phyloP scores from a whole-genome alignment of 2,113 vertebrate genomes.

The Prionailurus bengalensis region DNA sequence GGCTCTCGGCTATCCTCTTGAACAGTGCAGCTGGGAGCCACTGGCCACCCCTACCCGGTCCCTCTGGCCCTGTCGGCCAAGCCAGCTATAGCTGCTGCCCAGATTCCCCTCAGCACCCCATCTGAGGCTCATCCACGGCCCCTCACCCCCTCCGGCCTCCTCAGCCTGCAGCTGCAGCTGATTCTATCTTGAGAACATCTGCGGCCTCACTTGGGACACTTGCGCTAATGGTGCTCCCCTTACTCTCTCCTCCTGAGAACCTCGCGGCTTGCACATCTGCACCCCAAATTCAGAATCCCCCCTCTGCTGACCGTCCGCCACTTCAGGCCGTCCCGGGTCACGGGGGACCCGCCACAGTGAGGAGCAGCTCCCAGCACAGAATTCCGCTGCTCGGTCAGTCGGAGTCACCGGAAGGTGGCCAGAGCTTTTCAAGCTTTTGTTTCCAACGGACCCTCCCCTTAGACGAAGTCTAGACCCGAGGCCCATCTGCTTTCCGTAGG shows the following conservation, averaged over 20 bases:
- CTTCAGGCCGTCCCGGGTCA: too few species aligned
- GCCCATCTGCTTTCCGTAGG: background rate
- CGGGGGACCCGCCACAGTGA: background rate
- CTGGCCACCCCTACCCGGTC: rapidly evolving
- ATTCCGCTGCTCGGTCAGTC: background rate
- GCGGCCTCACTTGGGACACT: background rate
- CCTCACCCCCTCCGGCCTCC: background rate
- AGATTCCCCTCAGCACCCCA: rapidly evolving
- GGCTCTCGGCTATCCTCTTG: background rate
- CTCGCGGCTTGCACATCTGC: background rate
- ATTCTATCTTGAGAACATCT: background rate
- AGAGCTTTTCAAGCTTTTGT: background rate
- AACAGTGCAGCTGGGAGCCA: rapidly evolving
- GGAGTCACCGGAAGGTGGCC: background rate
- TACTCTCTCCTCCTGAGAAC: background rate
- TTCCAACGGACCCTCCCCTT: background rate
- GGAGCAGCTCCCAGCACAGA: background rate
- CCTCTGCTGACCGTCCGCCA: background rate
- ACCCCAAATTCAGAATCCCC: background rate
- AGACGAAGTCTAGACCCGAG: background rate
- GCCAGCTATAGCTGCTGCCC: background rate
- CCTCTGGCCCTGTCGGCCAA: background rate
- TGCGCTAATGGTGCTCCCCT: background rate
- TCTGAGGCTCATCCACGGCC: background rate
- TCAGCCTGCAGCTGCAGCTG: background rate